Conservation (phyloP, 1,140 invertebrate species). For the Drosophila malerkotliana region DNA sequence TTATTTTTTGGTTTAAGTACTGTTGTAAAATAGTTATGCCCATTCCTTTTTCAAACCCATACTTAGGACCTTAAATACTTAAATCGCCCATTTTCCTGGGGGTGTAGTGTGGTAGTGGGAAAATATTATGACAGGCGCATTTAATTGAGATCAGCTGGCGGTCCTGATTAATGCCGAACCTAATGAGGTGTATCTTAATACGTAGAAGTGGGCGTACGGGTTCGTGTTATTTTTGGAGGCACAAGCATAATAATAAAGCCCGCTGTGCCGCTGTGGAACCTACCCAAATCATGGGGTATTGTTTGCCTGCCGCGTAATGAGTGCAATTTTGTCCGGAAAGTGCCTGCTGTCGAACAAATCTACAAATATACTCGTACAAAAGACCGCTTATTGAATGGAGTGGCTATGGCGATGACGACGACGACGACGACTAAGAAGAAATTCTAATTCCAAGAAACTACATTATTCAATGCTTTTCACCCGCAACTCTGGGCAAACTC, state of each 20-base stretch:
- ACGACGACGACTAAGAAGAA: conserved; percentile 1
- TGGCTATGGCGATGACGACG: not conserved
- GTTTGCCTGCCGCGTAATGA: conserved; percentile 53
- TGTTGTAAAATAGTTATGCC: not conserved
- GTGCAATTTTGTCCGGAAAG: conserved; percentile 50
- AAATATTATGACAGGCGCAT: conserved; percentile 61
- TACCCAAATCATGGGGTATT: conserved; percentile 56
- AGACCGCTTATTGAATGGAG: conserved; percentile 41
- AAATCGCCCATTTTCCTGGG: not conserved
- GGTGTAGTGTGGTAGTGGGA: not conserved
- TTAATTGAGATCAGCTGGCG: conserved; percentile 62
- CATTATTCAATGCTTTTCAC: conserved; percentile 46
- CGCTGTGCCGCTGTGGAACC: conserved; percentile 21
- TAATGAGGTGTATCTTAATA: conserved; percentile 72
- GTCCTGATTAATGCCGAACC: conserved; percentile 66
- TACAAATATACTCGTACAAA: conserved; percentile 40
- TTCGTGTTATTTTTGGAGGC: conserved; percentile 48
- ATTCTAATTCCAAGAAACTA: conserved; percentile 55
- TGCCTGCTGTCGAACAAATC: conserved; percentile 26
- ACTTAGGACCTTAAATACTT: not conserved
- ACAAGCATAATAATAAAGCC: conserved; percentile 32
- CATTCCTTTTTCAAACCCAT: not conserved
- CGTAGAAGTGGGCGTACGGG: conserved; percentile 13
- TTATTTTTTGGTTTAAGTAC: too few relatives aligned
- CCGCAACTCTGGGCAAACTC: conserved; percentile 8